Base-by-base conservation (phyloP, 2,113 vertebrate species). In the Spea multiplicata region DNA sequence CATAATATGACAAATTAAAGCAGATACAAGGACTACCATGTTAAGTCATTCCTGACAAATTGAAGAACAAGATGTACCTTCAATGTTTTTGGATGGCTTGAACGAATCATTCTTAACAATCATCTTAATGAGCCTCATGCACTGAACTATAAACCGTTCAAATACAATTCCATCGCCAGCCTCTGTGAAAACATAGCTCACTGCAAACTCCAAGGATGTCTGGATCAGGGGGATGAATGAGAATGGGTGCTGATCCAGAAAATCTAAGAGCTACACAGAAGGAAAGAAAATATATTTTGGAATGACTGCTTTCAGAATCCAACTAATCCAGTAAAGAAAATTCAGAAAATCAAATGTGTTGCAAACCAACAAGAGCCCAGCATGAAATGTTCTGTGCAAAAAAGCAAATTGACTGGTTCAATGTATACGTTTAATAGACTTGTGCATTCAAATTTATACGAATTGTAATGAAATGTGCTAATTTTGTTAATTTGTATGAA, bases 101-200 rank as follows among this genome's bases (percentile, higher is more conserved):
- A 97, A 98, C 76, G 95, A 91, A n/a, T 97, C 95, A 55, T 97
- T 97, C 91, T 97, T 99, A 68, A 99, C 93, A 83, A 99, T 99
- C 94, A 96, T 94, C 91, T 99, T 99, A 90, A 99, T 95, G 82
- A 99, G 95, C 90, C 95, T 98, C 97, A 99, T 96, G 91, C 97
- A 99, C 13, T 98, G 97, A 69, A 99, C 97, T 81, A 95, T 97
- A 87, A 99, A 99, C 69, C 95, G 93, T 70, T 99, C 96, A 86
- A 98, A 98, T 13, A 93, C 92, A 75, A 97, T 85, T 46, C 94
- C 96, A 84, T 96, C 94, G n/a, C 95, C 97, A 59, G 90, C 92
- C 65, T 94, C 93, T n/a, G 96, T 97, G 89, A 99, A 99, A 72
- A 97, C 93, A 76, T 94, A 98, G 92, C 91, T 94, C 84, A 98